Base-by-base conservation (phyloP, 2,113 vertebrate genomes). In the Strix uralensis region DNA sequence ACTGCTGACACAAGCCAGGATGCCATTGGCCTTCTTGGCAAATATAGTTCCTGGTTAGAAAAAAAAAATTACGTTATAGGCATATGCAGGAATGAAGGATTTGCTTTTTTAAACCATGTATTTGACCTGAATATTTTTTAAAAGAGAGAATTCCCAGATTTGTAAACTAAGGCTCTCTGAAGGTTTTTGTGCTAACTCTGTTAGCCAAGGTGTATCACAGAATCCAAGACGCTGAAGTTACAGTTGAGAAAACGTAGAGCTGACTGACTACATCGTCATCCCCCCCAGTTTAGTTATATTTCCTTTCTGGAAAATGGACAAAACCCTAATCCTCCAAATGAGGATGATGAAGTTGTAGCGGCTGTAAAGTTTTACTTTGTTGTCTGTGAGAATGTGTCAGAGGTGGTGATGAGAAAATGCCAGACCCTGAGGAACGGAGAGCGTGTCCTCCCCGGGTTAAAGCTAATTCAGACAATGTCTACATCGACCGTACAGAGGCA, bases 401-500 rank as follows among this genome's bases (percentile, higher is more conserved):
- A 36, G 40, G 3, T 0, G 15, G 46, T 2, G 30, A 19, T 2
- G 38, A 44, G 30, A 20, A 34, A 12, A 11, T 2, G n/a, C n/a
- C n/a, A 13, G 44, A 20, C 29, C 12, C 34, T 6, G 52, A 23
- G 2, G 34, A 32, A 1, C 2, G 6, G 46, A 17, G 27, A 42
- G 36, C 30, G 7, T 0, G 3, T 26, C 21, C 55, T 14, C 27
- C 40, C 55, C 5, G 66, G 54, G 29, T 11, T 1, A 9, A 15
- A 15, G 29, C 44, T 9, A 7, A 15, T 3, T 27, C 80, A 22
- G 14, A 5, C 65, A 5, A 4, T 7, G 3, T 3, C 62, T 6
- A 20, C 63, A 2, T 9, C 40, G 10, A 5, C 59, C 30, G 0
- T 2, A 3, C 11, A 5, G 27, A 22, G 14, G 10, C 46, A 1